These are phyloP conservation scores for Paguma larvata DNA, from an alignment of 2,797 vertebrate species.

Conservation along the genomic window DNA sequence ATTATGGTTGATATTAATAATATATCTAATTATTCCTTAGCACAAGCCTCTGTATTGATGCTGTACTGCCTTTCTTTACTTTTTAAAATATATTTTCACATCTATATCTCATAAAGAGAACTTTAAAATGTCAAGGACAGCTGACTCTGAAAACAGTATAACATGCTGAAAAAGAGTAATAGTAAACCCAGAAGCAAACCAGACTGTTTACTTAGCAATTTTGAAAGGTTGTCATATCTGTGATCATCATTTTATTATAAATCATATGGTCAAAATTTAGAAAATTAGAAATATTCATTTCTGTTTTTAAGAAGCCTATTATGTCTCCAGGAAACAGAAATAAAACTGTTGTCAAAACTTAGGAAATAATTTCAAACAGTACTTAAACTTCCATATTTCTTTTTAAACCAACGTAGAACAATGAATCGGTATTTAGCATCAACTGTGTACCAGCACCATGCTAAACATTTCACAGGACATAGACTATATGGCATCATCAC, in stretches of 20 bases:
- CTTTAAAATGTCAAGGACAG: neutral
- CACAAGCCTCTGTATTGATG: neutral
- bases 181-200: neutral
- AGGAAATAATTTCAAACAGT: slow-evolving; percentile 42
- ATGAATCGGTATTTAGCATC: neutral
- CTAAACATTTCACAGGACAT: neutral
- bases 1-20: neutral
- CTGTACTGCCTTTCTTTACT: neutral
- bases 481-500: neutral
- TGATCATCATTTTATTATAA: neutral
- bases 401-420: neutral
- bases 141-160: neutral
- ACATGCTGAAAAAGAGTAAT: neutral
- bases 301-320: slow-evolving; percentile 28
- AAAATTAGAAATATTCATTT: slow-evolving; percentile 25
- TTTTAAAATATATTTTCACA: slow-evolving; percentile 25
- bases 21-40: neutral
- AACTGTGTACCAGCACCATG: neutral
- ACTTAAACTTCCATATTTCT: neutral
- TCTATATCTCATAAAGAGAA: neutral
- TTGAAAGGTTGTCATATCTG: neutral
- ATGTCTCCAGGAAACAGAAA: slow-evolving; percentile 38
- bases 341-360: slow-evolving; percentile 20
- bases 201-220: neutral
- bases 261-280: neutral